phyloP scores from a whole-genome alignment of 1,140 invertebrate genomes.

The Tetramorium simillimum region DNA sequence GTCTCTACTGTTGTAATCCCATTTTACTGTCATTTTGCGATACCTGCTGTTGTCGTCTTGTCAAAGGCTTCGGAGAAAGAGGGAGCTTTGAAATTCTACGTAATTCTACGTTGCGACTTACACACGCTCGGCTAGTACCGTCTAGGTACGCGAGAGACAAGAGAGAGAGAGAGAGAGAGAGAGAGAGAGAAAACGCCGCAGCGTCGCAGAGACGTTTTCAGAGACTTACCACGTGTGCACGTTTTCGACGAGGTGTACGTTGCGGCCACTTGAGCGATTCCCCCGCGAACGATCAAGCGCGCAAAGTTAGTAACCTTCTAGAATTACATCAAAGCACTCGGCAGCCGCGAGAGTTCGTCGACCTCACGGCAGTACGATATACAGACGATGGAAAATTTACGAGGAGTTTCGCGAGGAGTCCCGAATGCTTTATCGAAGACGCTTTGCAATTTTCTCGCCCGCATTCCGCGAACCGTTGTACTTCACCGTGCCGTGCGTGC shows the following conservation, averaged over 20 bases:
- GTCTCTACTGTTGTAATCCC: neutral
- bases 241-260: neutral
- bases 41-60: neutral
- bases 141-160: neutral
- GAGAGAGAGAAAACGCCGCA: neutral
- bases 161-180: neutral
- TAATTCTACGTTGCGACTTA: neutral
- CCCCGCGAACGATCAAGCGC: slow-evolving; percentile 17
- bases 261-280: neutral
- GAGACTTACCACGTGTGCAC: neutral
- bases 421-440: slow-evolving; percentile 1
- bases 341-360: slow-evolving; percentile 22
- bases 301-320: slow-evolving; percentile 8
- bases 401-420: slow-evolving; percentile 29
- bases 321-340: slow-evolving; percentile 34
- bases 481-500: neutral
- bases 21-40: neutral
- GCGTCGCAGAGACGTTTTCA: neutral
- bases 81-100: neutral
- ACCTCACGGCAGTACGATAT: slow-evolving; percentile 6
- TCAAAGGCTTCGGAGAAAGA: slow-evolving; percentile 10
- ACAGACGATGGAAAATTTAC: slow-evolving; percentile 46
- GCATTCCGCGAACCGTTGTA: slow-evolving; percentile 23
- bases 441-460: slow-evolving; percentile 25
- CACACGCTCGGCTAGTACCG: neutral